Evolutionary conservation across 2,888 invertebrate genomes (phyloP).

Genomic region (Drosophila acutilabella): DNA sequence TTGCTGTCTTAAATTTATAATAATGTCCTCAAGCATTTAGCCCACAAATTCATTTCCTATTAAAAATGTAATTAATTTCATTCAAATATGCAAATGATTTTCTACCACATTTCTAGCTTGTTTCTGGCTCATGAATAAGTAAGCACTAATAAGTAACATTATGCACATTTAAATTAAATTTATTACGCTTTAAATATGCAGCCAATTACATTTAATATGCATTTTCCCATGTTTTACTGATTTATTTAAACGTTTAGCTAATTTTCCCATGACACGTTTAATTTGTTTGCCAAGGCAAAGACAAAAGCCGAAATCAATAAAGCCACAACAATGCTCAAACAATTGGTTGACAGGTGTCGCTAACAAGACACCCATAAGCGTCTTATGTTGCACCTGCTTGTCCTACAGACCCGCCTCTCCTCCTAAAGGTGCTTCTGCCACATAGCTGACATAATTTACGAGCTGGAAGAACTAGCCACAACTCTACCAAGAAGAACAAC

Average conservation of each 20-base stretch:
- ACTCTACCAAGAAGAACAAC: neutral
- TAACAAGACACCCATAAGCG: constrained; percentile 45
- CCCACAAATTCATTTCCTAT: neutral
- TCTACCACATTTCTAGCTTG: neutral
- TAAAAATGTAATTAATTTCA: neutral
- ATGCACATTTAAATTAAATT: neutral
- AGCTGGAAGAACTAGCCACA: constrained; percentile 22
- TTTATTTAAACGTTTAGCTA: constrained; percentile 7
- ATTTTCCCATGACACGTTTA: constrained; percentile 18
- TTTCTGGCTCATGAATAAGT: neutral
- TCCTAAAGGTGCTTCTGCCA: neutral
- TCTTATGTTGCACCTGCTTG: constrained; percentile 21
- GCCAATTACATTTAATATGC: neutral
- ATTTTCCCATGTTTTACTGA: neutral
- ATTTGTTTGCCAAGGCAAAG: neutral
- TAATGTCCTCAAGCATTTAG: neutral
- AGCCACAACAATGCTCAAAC: constrained; percentile 66
- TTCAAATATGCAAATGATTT: neutral
- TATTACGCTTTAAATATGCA: constrained; percentile 5
- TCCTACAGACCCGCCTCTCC: neutral
- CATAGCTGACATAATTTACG: constrained; percentile 43
- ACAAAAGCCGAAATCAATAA: constrained; percentile 63
- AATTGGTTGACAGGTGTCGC: constrained; percentile 52
- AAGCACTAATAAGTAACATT: neutral
- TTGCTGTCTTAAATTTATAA: neutral